Evolutionary conservation across 2,888 invertebrate species (phyloP).

Genomic region (Lycia hirtaria): DNA sequence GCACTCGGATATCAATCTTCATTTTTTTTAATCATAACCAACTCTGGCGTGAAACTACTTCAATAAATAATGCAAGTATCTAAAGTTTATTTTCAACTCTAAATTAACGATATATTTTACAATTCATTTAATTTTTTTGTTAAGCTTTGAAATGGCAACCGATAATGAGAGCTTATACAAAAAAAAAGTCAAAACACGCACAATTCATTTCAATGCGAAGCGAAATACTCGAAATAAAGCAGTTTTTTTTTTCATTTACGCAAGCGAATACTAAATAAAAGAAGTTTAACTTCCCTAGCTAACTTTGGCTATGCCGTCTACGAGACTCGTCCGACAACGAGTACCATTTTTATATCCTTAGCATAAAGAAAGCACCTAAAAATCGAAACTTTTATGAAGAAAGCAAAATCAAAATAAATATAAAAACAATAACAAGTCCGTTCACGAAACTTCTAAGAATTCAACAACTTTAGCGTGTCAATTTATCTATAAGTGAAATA

Average conservation of each 20-base stretch:
- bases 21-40: conserved; percentile 72
- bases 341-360: conserved; percentile 67
- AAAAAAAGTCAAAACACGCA: conserved; percentile 39
- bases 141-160: conserved; percentile 64
- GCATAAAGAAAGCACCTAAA: conserved; percentile 80
- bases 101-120: conserved; percentile 72
- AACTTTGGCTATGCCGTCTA: conserved; percentile 84
- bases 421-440: conserved; percentile 48
- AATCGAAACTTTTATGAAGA: conserved; percentile 57
- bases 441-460: conserved; percentile 60
- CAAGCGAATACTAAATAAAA: conserved; percentile 55
- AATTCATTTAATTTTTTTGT: conserved; percentile 54
- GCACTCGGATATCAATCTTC: conserved; percentile 78
- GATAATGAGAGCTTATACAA: conserved; percentile 43
- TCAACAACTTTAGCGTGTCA: conserved; percentile 77
- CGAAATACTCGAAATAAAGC: conserved; percentile 45
- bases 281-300: conserved; percentile 78
- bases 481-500: conserved; percentile 84
- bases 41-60: conserved; percentile 67
- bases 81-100: conserved; percentile 75
- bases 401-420: conserved; percentile 47
- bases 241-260: conserved; percentile 45
- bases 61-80: conserved; percentile 75
- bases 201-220: conserved; percentile 44
- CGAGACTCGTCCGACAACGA: conserved; percentile 63